Conservation (phyloP, 2,113 vertebrate genomes). For the Symphodus melops region DNA sequence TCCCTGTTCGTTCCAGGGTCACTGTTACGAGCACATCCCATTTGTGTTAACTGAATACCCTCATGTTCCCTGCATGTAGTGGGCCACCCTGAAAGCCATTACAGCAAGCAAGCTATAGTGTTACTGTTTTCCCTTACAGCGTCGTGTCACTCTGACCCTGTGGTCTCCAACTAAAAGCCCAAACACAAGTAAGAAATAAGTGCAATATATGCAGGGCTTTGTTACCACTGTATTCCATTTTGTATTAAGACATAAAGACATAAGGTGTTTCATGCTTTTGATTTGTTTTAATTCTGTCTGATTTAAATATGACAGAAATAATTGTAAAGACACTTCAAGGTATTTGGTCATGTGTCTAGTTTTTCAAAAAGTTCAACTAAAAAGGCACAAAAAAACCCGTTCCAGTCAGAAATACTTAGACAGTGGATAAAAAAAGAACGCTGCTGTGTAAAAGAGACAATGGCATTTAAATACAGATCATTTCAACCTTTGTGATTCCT, state of each 20-base stretch:
- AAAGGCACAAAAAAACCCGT: not conserved
- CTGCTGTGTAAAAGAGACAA: slow-evolving; percentile 56
- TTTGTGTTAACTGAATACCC: slow-evolving; percentile 81
- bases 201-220: slow-evolving; percentile 1
- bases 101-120: slow-evolving; percentile 29
- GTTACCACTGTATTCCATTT: slow-evolving; percentile 4
- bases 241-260: not conserved
- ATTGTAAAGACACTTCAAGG: slow-evolving; percentile 6
- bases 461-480: slow-evolving; percentile 71
- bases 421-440: slow-evolving; percentile 39
- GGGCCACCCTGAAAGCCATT: slow-evolving; percentile 78
- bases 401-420: slow-evolving; percentile 47
- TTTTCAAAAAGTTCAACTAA: slow-evolving; percentile 3
- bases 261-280: not conserved
- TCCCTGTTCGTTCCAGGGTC: slow-evolving; percentile 71
- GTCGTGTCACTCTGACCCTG: slow-evolving; percentile 28
- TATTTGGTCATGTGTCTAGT: slow-evolving; percentile 10
- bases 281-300: not conserved
- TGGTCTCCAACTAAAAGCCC: slow-evolving; percentile 12
- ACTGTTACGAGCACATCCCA: slow-evolving; percentile 70
- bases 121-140: slow-evolving; percentile 51
- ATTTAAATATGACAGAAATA: not conserved
- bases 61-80: slow-evolving; percentile 69
- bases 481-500: slow-evolving; percentile 66
- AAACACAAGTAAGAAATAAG: slow-evolving; percentile 7